Percentiles rank a stretch among this genome's conserved stretches.
Conservation (phyloP, 2,797 vertebrate species). For the Liparis tanakae region DNA sequence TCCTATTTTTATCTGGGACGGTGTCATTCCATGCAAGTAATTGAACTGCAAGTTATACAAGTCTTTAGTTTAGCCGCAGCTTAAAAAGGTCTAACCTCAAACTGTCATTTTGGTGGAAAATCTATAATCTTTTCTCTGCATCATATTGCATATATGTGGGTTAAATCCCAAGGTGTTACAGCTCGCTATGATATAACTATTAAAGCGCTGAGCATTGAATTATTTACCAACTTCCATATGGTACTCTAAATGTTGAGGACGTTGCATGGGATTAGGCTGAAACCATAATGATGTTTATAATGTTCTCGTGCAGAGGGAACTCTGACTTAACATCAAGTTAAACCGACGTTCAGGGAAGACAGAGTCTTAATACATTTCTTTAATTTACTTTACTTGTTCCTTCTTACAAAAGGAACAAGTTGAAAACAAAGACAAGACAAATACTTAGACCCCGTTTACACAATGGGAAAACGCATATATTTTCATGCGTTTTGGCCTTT, state of each 20-base stretch:
- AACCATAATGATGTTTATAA: not conserved
- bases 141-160: slow-evolving; percentile 33
- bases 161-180: slow-evolving; percentile 39
- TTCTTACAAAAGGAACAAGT: no score
- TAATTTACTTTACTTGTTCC: no score
- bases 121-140: slow-evolving; percentile 47
- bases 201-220: slow-evolving; percentile 51
- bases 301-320: no score
- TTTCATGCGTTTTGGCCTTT: no score
- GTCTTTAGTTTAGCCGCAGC: slow-evolving; percentile 40
- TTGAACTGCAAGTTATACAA: slow-evolving; percentile 37
- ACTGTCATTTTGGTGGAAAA: slow-evolving; percentile 61
- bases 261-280: no score
- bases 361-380: no score
- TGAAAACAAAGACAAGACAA: no score
- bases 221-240: slow-evolving; percentile 50
- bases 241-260: not conserved
- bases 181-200: slow-evolving; percentile 29
- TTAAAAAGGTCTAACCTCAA: slow-evolving; percentile 57
- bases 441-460: no score
- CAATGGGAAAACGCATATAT: no score
- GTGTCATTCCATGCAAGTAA: slow-evolving; percentile 33
- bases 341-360: no score
- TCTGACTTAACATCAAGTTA: no score
- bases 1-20: slow-evolving; percentile 49